Base-by-base conservation (phyloP, 2,888 invertebrate genomes). In the Eupithecia inturbata region DNA sequence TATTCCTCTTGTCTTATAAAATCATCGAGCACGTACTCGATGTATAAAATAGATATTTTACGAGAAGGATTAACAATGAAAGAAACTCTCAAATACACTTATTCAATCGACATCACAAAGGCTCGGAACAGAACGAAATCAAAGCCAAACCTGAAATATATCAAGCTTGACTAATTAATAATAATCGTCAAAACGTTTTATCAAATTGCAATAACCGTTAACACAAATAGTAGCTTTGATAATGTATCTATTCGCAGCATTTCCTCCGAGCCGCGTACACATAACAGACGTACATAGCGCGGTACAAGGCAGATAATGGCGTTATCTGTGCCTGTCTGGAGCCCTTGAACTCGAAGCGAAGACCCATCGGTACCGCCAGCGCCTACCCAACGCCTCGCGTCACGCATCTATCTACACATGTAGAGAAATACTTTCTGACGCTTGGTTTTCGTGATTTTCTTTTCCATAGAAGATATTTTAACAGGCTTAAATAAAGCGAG, bases 261-360 rank as follows among this genome's bases (percentile, higher is more conserved):
- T 70, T 72, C 70, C 72, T 73, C 28, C 60, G 45, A 45, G 57
- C 9, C 16, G n/a, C 28, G 57, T 70, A 70, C 66, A 73, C 64
- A 64, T n/a, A 14, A 45, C 41, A 45, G 3, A 45, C 41, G 19
- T 45, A 36, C 39, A 70, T 71, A 53, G 39, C 28, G 64, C 63
- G 22, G n/a, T 66, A 67, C 66, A 26, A 39, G 67, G 28, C 74
- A 67, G 78, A 78, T 78, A 78, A 73, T 73, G 26, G 49, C 64
- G 79, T 76, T 84, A 82, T 83, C 84, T 80, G 68, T 79, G 80
- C 70, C 83, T 75, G 78, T 76, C 76, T 77, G 81, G 57, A 71
- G 83, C 68, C 84, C 84, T 83, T 84, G 84, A 84, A 84, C 84
- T 79, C 79, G 1, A 57, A 22, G 66, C 63, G 63, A 83, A 84